Percentiles rank a stretch among this genome's conserved stretches.
Conservation (phyloP, 2,797 vertebrate genomes). For the Tauraco hartlaubi region DNA sequence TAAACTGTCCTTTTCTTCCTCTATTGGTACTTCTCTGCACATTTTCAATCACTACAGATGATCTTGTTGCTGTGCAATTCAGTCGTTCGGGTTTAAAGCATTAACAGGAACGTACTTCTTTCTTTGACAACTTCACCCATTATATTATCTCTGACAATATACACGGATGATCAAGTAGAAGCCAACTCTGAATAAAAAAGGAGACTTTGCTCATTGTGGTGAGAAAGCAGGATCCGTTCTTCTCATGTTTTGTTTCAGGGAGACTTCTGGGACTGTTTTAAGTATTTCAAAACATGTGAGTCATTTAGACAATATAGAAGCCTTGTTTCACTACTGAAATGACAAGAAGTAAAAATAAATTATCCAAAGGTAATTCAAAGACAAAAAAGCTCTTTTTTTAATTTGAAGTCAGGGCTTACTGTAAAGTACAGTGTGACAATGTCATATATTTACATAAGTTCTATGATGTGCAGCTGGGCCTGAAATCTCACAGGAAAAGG, state of each 20-base stretch:
- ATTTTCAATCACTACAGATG: conserved; percentile 73
- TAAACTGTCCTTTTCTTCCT: conserved; percentile 9
- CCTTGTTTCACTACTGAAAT: background rate
- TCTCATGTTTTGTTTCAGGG: background rate
- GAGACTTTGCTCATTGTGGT: background rate
- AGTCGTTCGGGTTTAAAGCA: background rate
- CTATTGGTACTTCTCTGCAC: conserved; percentile 63
- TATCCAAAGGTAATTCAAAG: conserved; percentile 4
- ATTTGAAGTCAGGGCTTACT: background rate
- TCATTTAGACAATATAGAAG: background rate
- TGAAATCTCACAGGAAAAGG: background rate
- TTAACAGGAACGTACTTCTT: background rate
- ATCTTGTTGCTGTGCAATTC: background rate
- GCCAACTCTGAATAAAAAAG: background rate
- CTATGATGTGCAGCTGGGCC: background rate
- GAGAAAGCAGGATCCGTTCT: background rate
- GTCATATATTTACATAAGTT: background rate
- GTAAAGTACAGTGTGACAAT: background rate
- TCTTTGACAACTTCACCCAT: background rate
- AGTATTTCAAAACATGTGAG: background rate
- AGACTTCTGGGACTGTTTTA: background rate
- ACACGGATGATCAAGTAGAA: background rate
- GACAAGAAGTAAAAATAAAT: background rate
- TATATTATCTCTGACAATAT: background rate
- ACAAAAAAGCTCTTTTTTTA: background rate